Evolutionary conservation across 2,888 invertebrate genomes (phyloP).

Genomic region (Trichopria drosophilae): DNA sequence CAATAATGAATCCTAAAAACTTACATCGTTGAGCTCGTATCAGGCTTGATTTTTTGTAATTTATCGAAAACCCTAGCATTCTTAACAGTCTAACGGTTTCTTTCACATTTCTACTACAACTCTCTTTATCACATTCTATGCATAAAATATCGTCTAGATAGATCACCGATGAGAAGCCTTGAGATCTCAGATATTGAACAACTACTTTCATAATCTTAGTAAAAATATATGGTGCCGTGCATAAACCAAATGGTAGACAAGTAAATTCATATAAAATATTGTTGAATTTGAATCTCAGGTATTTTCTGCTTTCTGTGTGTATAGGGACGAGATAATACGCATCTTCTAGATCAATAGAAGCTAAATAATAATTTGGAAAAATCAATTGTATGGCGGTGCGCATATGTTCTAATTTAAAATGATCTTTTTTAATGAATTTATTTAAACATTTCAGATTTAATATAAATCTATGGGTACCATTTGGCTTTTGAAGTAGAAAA

Average conservation of each 20-base stretch:
- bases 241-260: neutral
- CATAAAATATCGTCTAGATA: neutral
- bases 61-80: too few species aligned
- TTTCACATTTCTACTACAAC: neutral
- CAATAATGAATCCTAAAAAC: neutral
- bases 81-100: neutral
- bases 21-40: too few species aligned
- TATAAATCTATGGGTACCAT: neutral
- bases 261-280: neutral
- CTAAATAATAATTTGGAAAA: neutral
- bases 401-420: neutral
- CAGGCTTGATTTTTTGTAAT: too few species aligned
- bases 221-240: neutral
- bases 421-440: neutral
- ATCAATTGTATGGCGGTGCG: neutral
- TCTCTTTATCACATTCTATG: neutral
- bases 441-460: conserved; percentile 7
- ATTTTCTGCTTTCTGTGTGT: neutral
- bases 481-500: neutral
- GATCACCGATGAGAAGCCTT: neutral
- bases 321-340: too few species aligned
- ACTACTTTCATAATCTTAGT: neutral
- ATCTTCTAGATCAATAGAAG: too few species aligned
- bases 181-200: neutral
- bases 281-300: neutral